phyloP scores from a whole-genome alignment of 2,113 vertebrate species.

The Melozone crissalis region DNA sequence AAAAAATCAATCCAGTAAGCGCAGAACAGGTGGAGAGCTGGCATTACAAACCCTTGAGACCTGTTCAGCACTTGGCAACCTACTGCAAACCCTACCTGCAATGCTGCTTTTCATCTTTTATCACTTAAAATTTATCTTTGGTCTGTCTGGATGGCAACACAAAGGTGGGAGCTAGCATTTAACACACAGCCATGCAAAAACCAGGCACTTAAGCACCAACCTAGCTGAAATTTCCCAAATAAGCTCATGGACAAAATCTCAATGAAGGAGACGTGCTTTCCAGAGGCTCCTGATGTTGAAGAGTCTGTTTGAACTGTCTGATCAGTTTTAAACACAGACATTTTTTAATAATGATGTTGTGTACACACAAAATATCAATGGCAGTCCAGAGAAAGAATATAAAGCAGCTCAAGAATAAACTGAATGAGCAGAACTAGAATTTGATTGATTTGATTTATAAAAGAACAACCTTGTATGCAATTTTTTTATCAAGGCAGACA shows the following conservation, averaged over 20 bases:
- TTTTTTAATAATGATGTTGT: not conserved
- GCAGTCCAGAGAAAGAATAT: not conserved
- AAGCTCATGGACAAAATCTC: not conserved
- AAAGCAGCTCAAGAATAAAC: not conserved
- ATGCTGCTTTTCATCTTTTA: not conserved
- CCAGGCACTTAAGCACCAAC: not conserved
- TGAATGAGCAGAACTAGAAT: not conserved
- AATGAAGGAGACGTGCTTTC: fast-evolving
- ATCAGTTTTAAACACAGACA: not conserved
- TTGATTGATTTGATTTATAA: not conserved
- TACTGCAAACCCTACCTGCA: not conserved
- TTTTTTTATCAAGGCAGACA: not conserved
- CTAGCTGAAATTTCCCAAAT: not conserved
- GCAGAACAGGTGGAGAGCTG: not conserved
- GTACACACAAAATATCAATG: not conserved
- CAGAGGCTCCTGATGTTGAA: not conserved
- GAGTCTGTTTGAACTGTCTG: not conserved
- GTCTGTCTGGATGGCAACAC: not conserved
- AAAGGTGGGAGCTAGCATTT: not conserved
- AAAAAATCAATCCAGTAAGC: not conserved
- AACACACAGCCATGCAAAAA: not conserved
- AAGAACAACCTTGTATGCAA: not conserved
- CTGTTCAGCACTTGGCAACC: not conserved
- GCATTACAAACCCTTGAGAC: not conserved
- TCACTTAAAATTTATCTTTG: not conserved